Base-by-base conservation (phyloP, 2,888 invertebrate genomes). In the Cryptus viduatorius region DNA sequence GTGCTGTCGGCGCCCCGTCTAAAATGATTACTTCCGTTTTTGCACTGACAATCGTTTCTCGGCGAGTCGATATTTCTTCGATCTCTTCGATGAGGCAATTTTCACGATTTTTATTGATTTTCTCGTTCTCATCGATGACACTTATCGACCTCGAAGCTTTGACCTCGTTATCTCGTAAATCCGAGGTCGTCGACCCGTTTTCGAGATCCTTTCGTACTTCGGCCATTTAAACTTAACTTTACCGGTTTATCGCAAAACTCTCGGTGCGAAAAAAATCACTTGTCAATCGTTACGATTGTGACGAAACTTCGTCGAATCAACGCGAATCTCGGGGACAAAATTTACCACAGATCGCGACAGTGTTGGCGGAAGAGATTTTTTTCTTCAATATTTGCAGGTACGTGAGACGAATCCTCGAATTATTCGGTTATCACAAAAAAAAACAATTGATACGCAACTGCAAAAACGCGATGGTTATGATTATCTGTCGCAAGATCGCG, bases 61-160 rank as follows among this genome's bases (percentile, higher is more conserved):
- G 61, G 2, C 1, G 56, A 42, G 42, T 72, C 37, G n/a, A 12
- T 42, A 50, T 59, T 46, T 42, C 16, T 53, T 56, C 79, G 5
- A 12, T 44, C n/a, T n/a, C 46, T 53, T 53, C 37, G 59, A 10
- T 46, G 12, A 61, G 48, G 12, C 24, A 24, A 42, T 50, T 48
- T n/a, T 71, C 42, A 24, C 69, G 2, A 10, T 10, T 31, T 12
- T 46, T 24, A n/a, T 48, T 24, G 48, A 8, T 48, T 19, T 73
- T 68, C 48, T 67, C 68, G 31, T 73, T 81, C 46, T 53, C 75
- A 67, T 85, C 85, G 64, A 89, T 87, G 67, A 87, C 84, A 56
- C 86, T 83, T 56, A 86, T 79, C 16, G 87, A 88, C 56, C 87
- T 86, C 67, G 84, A 81, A 31, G 86, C 86, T 5, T 79, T 82